A percentile compares a stretch with the other conserved stretches of the same genome.
Conservation (phyloP, 2,888 invertebrate species). For the Chironomus tentans region DNA sequence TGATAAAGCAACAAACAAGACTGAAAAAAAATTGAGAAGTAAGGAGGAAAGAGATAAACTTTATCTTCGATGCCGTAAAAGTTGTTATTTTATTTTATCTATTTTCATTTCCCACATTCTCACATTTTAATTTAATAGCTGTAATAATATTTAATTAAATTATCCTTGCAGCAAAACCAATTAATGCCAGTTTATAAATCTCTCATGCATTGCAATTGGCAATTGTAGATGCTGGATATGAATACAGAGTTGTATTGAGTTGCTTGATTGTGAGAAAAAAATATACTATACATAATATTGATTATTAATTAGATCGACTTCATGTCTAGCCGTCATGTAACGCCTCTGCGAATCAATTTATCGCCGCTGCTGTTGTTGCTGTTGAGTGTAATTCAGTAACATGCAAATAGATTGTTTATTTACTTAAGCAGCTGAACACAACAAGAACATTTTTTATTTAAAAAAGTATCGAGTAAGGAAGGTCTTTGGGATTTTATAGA, state of each 20-base stretch:
- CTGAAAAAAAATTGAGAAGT: too few relatives aligned
- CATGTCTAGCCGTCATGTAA: background rate
- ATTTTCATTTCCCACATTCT: background rate
- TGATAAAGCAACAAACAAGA: too few relatives aligned
- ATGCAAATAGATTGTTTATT: conserved; percentile 19
- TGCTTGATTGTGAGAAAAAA: background rate
- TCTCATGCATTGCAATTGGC: background rate
- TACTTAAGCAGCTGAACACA: conserved; percentile 7
- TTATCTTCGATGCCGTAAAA: too few relatives aligned
- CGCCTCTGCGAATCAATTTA: conserved; percentile 3
- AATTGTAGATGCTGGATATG: background rate
- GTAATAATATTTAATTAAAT: background rate
- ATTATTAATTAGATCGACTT: conserved; percentile 1
- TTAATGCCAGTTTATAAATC: conserved; percentile 6
- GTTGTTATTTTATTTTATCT: background rate
- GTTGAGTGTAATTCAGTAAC: conserved; percentile 22
- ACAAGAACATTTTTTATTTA: background rate
- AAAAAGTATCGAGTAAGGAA: background rate
- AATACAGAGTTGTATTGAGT: background rate
- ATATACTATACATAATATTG: background rate
- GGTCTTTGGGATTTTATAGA: too few relatives aligned
- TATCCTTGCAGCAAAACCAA: background rate
- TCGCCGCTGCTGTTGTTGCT: background rate
- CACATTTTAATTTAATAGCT: background rate
- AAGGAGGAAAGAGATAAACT: too few relatives aligned